Evolutionary conservation across 2,113 vertebrate species (phyloP).

Genomic region (Guaruba guarouba): DNA sequence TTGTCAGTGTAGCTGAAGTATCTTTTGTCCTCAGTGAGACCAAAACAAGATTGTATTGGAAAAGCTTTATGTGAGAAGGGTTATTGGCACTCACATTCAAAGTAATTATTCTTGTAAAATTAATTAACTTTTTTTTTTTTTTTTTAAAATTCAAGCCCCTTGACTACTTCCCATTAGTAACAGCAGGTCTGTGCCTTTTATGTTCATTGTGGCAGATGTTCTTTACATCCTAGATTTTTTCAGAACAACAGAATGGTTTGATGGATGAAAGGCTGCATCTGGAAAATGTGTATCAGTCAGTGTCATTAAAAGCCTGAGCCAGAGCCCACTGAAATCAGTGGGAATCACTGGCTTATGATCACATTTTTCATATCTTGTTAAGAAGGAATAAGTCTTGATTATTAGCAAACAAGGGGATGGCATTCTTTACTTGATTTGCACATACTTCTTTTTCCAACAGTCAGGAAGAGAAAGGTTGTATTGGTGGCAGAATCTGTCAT

Average conservation of each 20-base stretch:
- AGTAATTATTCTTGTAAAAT: slow-evolving; percentile 63
- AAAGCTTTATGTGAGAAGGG: slow-evolving; percentile 46
- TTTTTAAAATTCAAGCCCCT: background rate
- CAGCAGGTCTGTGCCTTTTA: slow-evolving; percentile 54
- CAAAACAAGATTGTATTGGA: slow-evolving; percentile 24
- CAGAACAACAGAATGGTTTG: slow-evolving; percentile 37
- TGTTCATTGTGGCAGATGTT: slow-evolving; percentile 54
- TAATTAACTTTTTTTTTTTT: slow-evolving; percentile 56
- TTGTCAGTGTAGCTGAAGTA: background rate
- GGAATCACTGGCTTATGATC: slow-evolving; percentile 6
- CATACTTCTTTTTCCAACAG: background rate
- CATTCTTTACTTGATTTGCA: background rate
- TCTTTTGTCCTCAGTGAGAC: slow-evolving; percentile 26
- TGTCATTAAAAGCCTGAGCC: background rate
- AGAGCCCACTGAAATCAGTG: slow-evolving; percentile 32
- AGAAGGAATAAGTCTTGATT: background rate
- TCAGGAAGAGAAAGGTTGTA: background rate
- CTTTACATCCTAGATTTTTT: slow-evolving; percentile 40
- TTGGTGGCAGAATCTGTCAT: background rate
- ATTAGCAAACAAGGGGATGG: background rate
- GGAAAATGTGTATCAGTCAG: slow-evolving; percentile 33
- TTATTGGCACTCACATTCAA: slow-evolving; percentile 18
- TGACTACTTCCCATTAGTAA: slow-evolving; percentile 38
- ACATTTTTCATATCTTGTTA: slow-evolving; percentile 52
- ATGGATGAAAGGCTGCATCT: slow-evolving; percentile 43